Conservation (phyloP, 2,888 invertebrate species). For the Hirudinaria manillensis region DNA sequence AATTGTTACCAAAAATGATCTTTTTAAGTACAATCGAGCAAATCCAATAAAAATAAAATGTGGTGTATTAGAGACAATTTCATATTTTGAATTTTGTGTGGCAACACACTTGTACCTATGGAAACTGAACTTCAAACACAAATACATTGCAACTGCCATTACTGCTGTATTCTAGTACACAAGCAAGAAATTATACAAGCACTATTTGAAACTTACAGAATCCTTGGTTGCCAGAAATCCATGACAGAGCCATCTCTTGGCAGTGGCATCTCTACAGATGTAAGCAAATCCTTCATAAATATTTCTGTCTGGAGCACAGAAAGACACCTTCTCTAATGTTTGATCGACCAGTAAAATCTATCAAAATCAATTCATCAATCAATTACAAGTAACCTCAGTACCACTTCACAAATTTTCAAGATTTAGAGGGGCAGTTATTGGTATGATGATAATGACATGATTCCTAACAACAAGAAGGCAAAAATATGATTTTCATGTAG, state of each 20-base stretch:
- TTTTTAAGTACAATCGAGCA: background rate
- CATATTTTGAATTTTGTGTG: too few species aligned
- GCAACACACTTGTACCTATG: too few species aligned
- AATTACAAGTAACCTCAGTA: too few species aligned
- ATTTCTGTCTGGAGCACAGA: constrained; percentile 96
- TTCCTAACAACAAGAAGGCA: too few species aligned
- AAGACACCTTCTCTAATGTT: constrained; percentile 98
- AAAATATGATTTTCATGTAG: too few species aligned
- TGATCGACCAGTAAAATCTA: constrained; percentile 92
- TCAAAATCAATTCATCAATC: background rate
- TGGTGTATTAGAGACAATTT: too few species aligned
- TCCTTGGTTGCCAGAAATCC: constrained; percentile 92
- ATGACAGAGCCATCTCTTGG: constrained; percentile 99
- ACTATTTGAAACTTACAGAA: constrained; percentile 60
- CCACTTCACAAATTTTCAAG: background rate
- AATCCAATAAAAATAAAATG: background rate
- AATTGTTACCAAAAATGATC: background rate
- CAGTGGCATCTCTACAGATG: constrained; percentile 96
- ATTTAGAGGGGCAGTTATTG: background rate
- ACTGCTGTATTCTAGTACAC: too few species aligned
- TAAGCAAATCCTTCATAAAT: constrained; percentile 97
- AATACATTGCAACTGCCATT: too few species aligned
- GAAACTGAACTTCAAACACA: too few species aligned
- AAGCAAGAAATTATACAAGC: too few species aligned
- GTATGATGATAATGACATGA: too few species aligned